phyloP scores from a whole-genome alignment of 2,797 vertebrate species.

The Hephaestus fuliginosus region DNA sequence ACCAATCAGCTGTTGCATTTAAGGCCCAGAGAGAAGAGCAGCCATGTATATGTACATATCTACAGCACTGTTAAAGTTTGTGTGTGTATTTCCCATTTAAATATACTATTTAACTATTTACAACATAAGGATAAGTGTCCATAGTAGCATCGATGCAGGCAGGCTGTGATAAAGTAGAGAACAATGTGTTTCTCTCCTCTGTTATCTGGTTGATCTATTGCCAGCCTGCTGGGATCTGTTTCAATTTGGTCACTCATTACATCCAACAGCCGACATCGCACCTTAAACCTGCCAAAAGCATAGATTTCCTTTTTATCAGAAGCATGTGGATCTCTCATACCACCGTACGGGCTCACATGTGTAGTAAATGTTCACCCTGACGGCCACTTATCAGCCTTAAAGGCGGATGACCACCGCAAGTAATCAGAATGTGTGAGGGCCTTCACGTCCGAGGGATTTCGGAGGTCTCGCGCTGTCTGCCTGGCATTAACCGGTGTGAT shows the following conservation, averaged over 20 bases:
- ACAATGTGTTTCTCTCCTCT: conserved; percentile 27
- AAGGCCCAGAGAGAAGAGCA: conserved; percentile 5
- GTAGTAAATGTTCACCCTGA: conserved; percentile 72
- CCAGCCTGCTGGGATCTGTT: conserved; percentile 52
- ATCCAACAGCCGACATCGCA: conserved; percentile 37
- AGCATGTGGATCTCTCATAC: conserved; percentile 59
- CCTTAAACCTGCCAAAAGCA: conserved; percentile 54
- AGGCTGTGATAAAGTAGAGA: background rate
- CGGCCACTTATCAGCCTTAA: conserved; percentile 71
- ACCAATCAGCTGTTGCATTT: conserved; percentile 43
- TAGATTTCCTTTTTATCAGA: conserved; percentile 59
- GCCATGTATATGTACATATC: background rate
- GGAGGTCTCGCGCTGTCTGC: conserved; percentile 66
- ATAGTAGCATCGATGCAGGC: background rate
- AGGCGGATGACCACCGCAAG: conserved; percentile 55
- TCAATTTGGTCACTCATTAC: conserved; percentile 59
- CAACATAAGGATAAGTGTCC: background rate
- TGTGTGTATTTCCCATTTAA: conserved; percentile 13
- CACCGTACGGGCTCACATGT: conserved; percentile 59
- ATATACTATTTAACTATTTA: conserved; percentile 9
- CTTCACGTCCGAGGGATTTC: conserved; percentile 72
- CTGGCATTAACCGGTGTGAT: conserved; percentile 76
- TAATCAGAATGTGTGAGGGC: conserved; percentile 78
- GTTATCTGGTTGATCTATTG: conserved; percentile 47
- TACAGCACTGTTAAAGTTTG: background rate